Conservation (phyloP, 2,113 vertebrate species). For the Actenoides lindsayi region DNA sequence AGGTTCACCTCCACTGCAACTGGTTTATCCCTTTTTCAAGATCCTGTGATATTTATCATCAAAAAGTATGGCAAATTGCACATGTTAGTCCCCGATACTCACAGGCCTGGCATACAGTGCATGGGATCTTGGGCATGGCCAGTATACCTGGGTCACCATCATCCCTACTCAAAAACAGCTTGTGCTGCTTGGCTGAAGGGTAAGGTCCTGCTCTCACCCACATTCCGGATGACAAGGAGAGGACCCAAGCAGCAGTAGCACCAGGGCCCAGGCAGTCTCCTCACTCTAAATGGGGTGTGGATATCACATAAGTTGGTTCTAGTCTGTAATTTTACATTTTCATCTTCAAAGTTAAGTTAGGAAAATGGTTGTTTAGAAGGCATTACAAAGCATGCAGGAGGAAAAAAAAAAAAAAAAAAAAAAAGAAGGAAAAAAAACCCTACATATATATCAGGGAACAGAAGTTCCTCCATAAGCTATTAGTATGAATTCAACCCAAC, state of each 20-base stretch:
- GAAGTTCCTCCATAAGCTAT: neutral
- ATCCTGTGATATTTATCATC: neutral
- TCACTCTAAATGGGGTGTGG: neutral
- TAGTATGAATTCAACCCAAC: neutral
- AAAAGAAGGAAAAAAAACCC: too few relatives aligned
- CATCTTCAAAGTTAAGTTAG: neutral
- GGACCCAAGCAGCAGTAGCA: fast-evolving
- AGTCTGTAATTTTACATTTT: neutral
- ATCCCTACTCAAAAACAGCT: neutral
- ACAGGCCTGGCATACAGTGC: neutral
- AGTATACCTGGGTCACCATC: neutral
- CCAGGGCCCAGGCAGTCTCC: neutral
- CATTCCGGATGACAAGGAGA: neutral
- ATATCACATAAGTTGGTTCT: neutral
- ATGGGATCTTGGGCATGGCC: fast-evolving
- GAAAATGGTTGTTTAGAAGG: neutral
- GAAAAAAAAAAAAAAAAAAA: neutral
- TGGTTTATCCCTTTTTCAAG: neutral
- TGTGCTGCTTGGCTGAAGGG: neutral
- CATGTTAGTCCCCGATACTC: neutral
- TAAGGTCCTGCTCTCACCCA: neutral
- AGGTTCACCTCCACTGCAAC: neutral
- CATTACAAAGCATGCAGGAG: neutral
- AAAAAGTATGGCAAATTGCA: neutral
- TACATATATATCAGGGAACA: neutral